Evolutionary conservation across 1,140 invertebrate species (phyloP), one percentile per base, ranked within the genome.

Genomic region (Contarinia nasturtii): DNA sequence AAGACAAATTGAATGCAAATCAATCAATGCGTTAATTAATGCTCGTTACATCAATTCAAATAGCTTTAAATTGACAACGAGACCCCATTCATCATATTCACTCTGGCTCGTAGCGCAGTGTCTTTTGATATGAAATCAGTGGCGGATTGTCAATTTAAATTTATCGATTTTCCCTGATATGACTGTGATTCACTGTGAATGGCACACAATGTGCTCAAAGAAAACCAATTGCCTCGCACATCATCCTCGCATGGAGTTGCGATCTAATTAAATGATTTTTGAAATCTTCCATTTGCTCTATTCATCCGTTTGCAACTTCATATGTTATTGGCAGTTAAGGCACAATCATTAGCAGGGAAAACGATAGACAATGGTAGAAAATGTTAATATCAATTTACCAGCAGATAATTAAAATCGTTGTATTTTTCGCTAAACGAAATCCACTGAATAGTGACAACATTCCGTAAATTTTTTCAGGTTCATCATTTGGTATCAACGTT

Each of bases 361-460:
- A 38, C 7, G 7, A 38, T 38, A 38, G 15, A 38, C 7, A 34
- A 34, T 38, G 15, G 15, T 34, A n/a, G 12, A 12, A 38, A n/a
- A 38, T n/a, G 12, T 38, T n/a, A 38, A n/a, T 38, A 38, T n/a
- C 59, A 10, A 27, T 27, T 54, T 50, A 69, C 69, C 70, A 71
- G 46, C 59, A 59, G 19, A 64, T 61, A 47, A 66, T 63, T 56
- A 75, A 66, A 58, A 75, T 54, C 57, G 60, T 55, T 53, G 75
- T 75, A 53, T 73, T 75, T 21, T 69, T 64, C 2, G 72, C 69
- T 51, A 78, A 52, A 50, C 67, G 64, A 58, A 61, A 67, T 37
- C 65, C 67, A 14, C 65, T 69, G 54, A 77, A 78, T 41, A 79
- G 55, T 45, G 70, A 71, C 37, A 70, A 68, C 21, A 74, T 63